Evolutionary conservation across 2,113 vertebrate species (phyloP).

Genomic region (Craseonycteris thonglongyai): DNA sequence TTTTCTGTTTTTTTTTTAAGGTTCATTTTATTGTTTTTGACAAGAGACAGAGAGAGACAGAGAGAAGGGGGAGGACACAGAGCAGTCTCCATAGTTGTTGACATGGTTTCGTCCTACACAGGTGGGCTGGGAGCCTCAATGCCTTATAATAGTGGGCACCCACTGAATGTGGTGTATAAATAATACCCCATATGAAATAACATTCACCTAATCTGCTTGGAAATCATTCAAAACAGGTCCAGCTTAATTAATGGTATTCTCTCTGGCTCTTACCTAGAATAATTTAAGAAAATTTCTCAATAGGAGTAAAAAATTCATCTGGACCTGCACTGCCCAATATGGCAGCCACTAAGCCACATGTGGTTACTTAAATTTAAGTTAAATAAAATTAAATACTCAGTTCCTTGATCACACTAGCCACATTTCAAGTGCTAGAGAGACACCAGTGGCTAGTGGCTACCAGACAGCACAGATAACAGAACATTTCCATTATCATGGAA

Average conservation of each 20-base stretch:
- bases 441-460: fast-evolving
- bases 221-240: background rate
- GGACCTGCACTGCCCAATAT: background rate
- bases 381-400: background rate
- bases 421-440: background rate
- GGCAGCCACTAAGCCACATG: background rate
- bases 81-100: no score
- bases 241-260: background rate
- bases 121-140: no score
- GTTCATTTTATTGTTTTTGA: no score
- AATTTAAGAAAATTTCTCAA: background rate
- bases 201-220: background rate
- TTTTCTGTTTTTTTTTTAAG: background rate
- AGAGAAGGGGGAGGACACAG: no score
- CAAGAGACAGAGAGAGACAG: no score
- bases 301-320: background rate
- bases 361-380: background rate
- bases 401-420: background rate
- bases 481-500: fast-evolving
- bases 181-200: background rate
- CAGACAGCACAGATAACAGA: background rate
- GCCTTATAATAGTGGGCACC: no score
- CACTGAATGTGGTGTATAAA: background rate
- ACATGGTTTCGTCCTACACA: no score
- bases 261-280: background rate